phyloP scores from a whole-genome alignment of 2,888 invertebrate species.

The Adelphocoris suturalis region DNA sequence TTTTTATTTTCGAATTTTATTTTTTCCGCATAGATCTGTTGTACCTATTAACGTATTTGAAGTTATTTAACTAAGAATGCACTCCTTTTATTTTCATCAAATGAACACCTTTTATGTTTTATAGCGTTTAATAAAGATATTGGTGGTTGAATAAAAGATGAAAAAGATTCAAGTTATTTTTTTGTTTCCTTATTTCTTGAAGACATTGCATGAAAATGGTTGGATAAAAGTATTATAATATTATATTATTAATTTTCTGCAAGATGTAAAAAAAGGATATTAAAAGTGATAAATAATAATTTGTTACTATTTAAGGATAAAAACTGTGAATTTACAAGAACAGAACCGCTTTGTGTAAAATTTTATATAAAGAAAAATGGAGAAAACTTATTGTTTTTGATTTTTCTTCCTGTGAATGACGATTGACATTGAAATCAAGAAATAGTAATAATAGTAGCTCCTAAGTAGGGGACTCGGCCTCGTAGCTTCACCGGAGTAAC shows the following conservation, averaged over 20 bases:
- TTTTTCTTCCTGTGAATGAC: too few species aligned
- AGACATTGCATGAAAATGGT: neutral
- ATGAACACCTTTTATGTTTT: slow-evolving; percentile 51
- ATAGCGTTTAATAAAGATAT: neutral
- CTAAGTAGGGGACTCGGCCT: too few species aligned
- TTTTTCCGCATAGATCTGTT: slow-evolving; percentile 23
- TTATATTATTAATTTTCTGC: slow-evolving; percentile 13
- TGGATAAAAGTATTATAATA: neutral
- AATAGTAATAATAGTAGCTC: too few species aligned
- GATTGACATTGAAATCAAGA: too few species aligned
- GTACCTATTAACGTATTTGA: slow-evolving; percentile 35
- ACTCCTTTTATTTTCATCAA: slow-evolving; percentile 56
- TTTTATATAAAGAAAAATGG: slow-evolving; percentile 53
- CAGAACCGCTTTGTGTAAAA: slow-evolving; percentile 64
- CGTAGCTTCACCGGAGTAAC: too few species aligned
- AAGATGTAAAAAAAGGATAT: slow-evolving; percentile 32
- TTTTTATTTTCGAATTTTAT: slow-evolving; percentile 24
- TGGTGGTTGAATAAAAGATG: slow-evolving; percentile 6
- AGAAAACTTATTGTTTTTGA: neutral
- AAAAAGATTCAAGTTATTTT: neutral
- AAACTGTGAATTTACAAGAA: slow-evolving; percentile 51
- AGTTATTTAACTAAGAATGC: slow-evolving; percentile 23
- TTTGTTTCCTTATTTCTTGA: slow-evolving; percentile 22
- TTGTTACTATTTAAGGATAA: slow-evolving; percentile 15
- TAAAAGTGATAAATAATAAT: slow-evolving; percentile 30